A percentile compares a stretch with the other conserved stretches of the same genome.
phyloP scores from a whole-genome alignment of 2,113 vertebrate genomes.

The Syngnathus scovelli region DNA sequence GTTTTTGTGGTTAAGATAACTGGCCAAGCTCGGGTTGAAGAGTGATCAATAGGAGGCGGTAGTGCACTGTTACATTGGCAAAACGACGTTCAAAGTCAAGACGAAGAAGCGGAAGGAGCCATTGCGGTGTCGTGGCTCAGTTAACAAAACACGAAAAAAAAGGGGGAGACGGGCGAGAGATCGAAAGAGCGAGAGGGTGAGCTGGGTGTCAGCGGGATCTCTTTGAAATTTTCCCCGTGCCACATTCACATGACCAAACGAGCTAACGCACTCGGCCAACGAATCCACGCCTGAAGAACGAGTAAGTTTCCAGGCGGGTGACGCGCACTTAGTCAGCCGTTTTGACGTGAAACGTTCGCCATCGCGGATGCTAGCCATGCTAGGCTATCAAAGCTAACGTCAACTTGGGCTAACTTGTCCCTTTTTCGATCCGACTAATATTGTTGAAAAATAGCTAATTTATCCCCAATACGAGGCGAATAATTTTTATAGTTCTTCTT shows the following conservation, averaged over 20 bases:
- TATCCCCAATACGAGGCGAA: too few relatives aligned
- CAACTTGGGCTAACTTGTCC: constrained; percentile 19
- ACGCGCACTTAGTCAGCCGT: not conserved
- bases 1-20: too few relatives aligned
- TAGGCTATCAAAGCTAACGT: constrained; percentile 42
- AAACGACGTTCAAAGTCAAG: not conserved
- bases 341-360: constrained; percentile 29
- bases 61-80: not conserved
- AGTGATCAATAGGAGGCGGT: not conserved
- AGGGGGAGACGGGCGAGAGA: constrained; percentile 8
- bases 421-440: not conserved
- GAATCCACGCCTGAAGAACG: constrained; percentile 43
- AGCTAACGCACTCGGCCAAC: constrained; percentile 21
- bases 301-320: constrained; percentile 49
- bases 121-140: constrained; percentile 79
- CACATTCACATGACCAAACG: constrained; percentile 40
- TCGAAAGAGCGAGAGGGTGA: constrained; percentile 33
- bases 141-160: constrained; percentile 63
- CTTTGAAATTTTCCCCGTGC: constrained; percentile 8
- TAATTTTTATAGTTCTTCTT: not conserved
- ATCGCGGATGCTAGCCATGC: constrained; percentile 38
- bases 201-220: constrained; percentile 34
- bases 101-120: constrained; percentile 40
- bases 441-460: not conserved
- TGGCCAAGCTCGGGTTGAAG: too few relatives aligned